phyloP scores from a whole-genome alignment of 2,888 invertebrate genomes.

The Meteorus colon region DNA sequence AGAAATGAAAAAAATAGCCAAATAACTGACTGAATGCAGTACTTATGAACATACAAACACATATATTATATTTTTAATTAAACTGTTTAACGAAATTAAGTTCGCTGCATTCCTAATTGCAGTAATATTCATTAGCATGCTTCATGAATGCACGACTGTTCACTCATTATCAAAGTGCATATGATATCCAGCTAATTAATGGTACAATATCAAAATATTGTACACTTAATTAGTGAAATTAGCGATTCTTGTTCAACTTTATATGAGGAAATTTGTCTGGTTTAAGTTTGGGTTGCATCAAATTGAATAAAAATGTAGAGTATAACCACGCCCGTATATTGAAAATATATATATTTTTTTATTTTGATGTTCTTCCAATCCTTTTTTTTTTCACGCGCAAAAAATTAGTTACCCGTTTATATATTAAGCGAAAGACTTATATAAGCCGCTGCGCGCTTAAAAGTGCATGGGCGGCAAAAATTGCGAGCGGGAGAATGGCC shows the following conservation, averaged over 20 bases:
- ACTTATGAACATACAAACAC: background rate
- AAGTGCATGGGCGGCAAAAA: constrained; percentile 10
- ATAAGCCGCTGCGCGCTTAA: background rate
- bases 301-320: constrained; percentile 7
- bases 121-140: constrained; percentile 5
- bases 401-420: constrained; percentile 16
- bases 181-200: background rate
- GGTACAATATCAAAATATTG: background rate
- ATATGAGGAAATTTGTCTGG: background rate
- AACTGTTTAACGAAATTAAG: constrained; percentile 52
- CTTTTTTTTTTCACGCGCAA: background rate
- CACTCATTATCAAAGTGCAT: background rate
- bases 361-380: background rate
- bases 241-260: background rate
- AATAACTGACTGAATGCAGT: background rate
- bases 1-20: constrained; percentile 2
- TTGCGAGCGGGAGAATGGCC: background rate
- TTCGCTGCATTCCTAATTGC: constrained; percentile 1
- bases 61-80: constrained; percentile 50
- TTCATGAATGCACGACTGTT: background rate
- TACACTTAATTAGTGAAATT: background rate
- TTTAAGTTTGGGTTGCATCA: background rate
- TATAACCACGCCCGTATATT: background rate
- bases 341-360: background rate
- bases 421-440: background rate